These are phyloP conservation scores for Volucella zonaria DNA, from an alignment of 2,888 invertebrate genomes.

Conservation along the genomic window DNA sequence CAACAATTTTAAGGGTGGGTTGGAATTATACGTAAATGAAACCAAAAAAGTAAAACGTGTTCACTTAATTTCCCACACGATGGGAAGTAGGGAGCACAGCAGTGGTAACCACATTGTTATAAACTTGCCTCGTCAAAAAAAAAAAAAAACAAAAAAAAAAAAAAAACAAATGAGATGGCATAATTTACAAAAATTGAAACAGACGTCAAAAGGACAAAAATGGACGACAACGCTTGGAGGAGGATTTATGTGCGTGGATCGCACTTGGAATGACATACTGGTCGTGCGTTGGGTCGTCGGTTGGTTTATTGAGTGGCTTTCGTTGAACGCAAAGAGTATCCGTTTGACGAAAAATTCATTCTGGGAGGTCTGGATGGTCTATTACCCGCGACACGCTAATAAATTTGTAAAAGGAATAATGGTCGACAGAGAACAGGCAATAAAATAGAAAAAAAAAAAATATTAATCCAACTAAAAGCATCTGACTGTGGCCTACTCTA, in stretches of 20 bases:
- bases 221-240: slow-evolving; percentile 17
- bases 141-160: background rate
- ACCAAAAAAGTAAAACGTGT: no score
- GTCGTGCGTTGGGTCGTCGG: background rate
- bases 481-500: slow-evolving; percentile 3
- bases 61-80: no score
- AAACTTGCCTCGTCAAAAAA: background rate
- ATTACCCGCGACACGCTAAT: slow-evolving; percentile 47
- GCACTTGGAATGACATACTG: slow-evolving; percentile 34
- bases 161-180: slow-evolving; percentile 28
- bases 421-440: background rate
- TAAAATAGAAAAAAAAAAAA: slow-evolving; percentile 23
- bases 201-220: slow-evolving; percentile 53
- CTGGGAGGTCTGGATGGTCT: slow-evolving; percentile 12
- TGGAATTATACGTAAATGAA: no score
- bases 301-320: slow-evolving; percentile 54
- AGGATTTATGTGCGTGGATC: slow-evolving; percentile 59
- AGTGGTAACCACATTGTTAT: no score
- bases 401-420: slow-evolving; percentile 42
- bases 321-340: background rate
- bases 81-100: no score
- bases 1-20: no score
- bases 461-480: slow-evolving; percentile 54
- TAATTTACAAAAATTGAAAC: slow-evolving; percentile 53
- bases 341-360: background rate